Base-by-base conservation (phyloP, 2,797 vertebrate species). In the Peromyscus aztecus region DNA sequence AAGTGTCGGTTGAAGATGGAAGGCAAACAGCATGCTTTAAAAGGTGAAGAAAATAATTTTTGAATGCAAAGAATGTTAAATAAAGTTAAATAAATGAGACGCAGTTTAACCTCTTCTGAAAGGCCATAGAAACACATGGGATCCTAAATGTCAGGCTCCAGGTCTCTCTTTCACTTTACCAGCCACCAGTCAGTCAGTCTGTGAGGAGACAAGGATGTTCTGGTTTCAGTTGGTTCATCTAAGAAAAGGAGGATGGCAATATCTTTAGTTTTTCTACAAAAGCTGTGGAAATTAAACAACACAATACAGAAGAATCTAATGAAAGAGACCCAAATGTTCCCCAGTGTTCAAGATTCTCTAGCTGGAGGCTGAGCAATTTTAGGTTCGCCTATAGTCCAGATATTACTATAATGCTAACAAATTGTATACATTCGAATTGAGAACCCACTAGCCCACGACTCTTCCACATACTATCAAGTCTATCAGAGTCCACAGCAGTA, bases 121-220 rank as follows among this genome's bases (percentile, higher is more conserved):
- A 55, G 43, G 46, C 52, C 19, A 69, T 4, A 76, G 52, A 57
- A 75, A 29, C 19, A 29, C 10, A 61, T 0, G 1, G 81, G 37
- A 84, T 71, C 23, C 75, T 85, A 94, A 96, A 91, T 52, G 24
- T 37, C 19, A 89, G 84, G 46, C 85, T 31, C 34, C 21, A 83
- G 31, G 59, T 52, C n/a, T 80, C 71, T 90, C 29, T 46, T 78
- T 82, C 76, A 80, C 69, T 73, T 49, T 34, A 77, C 10, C 40
- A 86, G 92, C 11, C 23, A 78, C 12, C n/a, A 43, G 40, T 3
- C n/a, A 43, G 40, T 3, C 43, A 84, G 1, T 29, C 34, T 40
- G 2, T 94, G 65, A 67, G 11, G 27, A 65, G 34, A 75, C 49
- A 75, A 59, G n/a, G 43, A 55, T 61, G 81, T 52, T 93, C 46